Evolutionary conservation across 1,140 invertebrate genomes (phyloP), one percentile per base, ranked within the genome.

Genomic region (Mamestra configurata): DNA sequence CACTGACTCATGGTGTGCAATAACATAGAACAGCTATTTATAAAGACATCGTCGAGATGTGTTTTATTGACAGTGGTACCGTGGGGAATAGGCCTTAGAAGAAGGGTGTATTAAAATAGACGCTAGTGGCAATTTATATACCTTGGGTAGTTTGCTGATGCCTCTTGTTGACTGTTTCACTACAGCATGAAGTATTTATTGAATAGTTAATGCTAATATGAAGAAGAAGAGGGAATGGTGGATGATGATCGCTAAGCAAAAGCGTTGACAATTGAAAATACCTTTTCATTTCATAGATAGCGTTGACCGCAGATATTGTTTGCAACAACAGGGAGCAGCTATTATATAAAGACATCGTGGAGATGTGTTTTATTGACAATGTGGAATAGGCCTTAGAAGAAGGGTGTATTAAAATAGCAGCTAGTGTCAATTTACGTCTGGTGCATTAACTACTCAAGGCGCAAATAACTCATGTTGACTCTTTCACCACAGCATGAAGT

Each of bases 1-100:
- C 61, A 66, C 61, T 66, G 61, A 66, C 61, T 66, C 61, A 66
- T 18, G 8, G 35, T 10, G 10, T 20, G 40, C 18, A 18, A 7
- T 18, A 64, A 40, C 20, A 66, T 7, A 66, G 18, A 5, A 7
- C 61, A 5, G n/a, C 61, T 66, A 66, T 66, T 66, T 66, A 66
- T 66, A 40, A n/a, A 13, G 61, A 66, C 35, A 15, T 37, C 31
- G 20, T 20, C n/a, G n/a, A 66, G 31, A n/a, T 64, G 59, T 1
- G 31, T 61, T 35, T 61, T 7, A 61, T 64, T 20, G 53, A 57
- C 22, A 57, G 24, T 57, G 11, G 53, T n/a, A n/a, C n/a, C n/a
- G n/a, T n/a, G n/a, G n/a, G 3, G 18, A 24, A 10, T 11, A 27
- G 53, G 20, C 22, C 22, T 57, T 57, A 22, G 40, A 13, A 13